phyloP scores from a whole-genome alignment of 2,113 vertebrate species.

The Myrmophylax atrothorax region DNA sequence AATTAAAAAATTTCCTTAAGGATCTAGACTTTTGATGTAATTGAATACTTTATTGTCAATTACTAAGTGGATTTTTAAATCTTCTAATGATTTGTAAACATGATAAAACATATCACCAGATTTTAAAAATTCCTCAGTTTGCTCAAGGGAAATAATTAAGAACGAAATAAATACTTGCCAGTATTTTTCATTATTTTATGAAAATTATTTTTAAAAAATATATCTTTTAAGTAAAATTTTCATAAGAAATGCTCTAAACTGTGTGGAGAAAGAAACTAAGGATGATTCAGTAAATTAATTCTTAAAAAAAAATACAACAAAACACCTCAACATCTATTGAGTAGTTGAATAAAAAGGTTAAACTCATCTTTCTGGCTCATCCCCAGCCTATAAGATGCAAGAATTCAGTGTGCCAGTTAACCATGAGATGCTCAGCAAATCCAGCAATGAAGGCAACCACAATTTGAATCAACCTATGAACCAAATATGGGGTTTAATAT shows the following conservation, averaged over 20 bases:
- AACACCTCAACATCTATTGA: neutral
- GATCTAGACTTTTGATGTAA: neutral
- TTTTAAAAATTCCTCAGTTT: neutral
- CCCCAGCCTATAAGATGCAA: neutral
- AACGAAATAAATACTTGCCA: neutral
- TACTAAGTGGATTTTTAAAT: neutral
- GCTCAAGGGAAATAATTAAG: neutral
- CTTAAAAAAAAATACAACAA: rapidly evolving
- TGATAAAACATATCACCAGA: neutral
- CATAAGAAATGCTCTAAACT: neutral
- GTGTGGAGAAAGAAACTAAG: neutral
- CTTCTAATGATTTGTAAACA: neutral
- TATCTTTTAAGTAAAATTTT: neutral
- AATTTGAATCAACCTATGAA: neutral
- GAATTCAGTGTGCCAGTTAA: neutral
- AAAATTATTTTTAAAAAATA: neutral
- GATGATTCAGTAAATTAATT: neutral
- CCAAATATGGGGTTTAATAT: neutral
- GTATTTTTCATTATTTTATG: neutral
- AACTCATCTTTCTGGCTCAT: neutral
- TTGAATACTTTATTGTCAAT: neutral
- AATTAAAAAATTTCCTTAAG: neutral
- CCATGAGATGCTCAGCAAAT: neutral
- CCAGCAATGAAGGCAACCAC: neutral
- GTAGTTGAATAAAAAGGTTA: neutral